Evolutionary conservation across 1,140 invertebrate species (phyloP).

Genomic region (Drosophila rufa): DNA sequence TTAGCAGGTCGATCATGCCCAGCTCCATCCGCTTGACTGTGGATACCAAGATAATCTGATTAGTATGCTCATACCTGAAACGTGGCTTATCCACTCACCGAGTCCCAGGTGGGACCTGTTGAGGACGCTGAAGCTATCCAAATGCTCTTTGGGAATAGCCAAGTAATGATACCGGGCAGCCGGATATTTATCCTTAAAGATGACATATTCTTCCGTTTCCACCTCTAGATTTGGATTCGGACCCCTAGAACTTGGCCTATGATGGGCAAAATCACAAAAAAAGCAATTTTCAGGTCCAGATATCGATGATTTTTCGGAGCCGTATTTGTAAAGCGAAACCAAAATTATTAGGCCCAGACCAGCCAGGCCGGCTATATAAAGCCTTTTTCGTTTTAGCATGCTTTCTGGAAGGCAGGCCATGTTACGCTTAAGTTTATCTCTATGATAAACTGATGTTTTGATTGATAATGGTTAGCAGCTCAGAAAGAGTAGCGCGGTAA

Average conservation of each 20-base stretch:
- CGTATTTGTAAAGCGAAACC: constrained; percentile 22
- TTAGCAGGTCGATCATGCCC: constrained; percentile 52
- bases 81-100: constrained; percentile 86
- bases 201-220: constrained; percentile 91
- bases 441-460: constrained; percentile 8
- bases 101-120: constrained; percentile 88
- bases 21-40: constrained; percentile 62
- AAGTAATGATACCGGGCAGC: constrained; percentile 93
- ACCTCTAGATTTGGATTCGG: constrained; percentile 87
- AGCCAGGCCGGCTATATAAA: constrained; percentile 32
- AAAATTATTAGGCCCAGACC: constrained; percentile 23
- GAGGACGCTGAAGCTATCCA: constrained; percentile 90
- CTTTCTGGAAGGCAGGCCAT: neutral
- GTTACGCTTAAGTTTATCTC: neutral
- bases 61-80: neutral
- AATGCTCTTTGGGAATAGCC: constrained; percentile 92
- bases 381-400: constrained; percentile 1
- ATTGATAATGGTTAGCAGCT: neutral
- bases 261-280: constrained; percentile 90
- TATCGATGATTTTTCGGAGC: neutral
- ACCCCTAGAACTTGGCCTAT: constrained; percentile 67
- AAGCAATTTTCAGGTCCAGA: constrained; percentile 85
- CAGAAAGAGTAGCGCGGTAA: constrained; percentile 2
- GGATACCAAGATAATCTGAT: neutral
- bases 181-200: constrained; percentile 94